Conservation (phyloP, 2,797 vertebrate genomes). For the Pristis pectinata region DNA sequence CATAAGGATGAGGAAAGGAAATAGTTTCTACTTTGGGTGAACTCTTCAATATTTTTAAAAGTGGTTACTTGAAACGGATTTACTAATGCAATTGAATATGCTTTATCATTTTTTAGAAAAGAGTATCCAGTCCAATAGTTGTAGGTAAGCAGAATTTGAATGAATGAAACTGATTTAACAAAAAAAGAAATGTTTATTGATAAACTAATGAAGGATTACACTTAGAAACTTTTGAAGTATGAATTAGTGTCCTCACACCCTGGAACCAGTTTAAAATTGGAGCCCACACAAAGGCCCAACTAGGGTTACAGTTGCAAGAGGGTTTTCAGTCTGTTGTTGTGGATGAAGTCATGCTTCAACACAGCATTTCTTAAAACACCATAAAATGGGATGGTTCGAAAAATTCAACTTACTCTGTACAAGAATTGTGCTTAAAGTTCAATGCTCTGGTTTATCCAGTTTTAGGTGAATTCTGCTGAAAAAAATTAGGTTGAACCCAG, state of each 20-base stretch:
- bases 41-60: not conserved
- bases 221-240: not conserved
- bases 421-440: not conserved
- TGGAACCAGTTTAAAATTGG: too few relatives aligned
- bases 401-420: too few relatives aligned
- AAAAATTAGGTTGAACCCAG: not conserved
- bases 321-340: too few relatives aligned
- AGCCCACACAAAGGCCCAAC: too few relatives aligned
- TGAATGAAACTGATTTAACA: not conserved
- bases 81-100: not conserved
- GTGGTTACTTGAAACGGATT: not conserved
- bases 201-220: not conserved
- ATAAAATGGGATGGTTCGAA: too few relatives aligned
- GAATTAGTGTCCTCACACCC: not conserved
- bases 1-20: not conserved
- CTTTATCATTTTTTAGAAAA: not conserved
- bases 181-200: not conserved
- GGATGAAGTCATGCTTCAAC: too few relatives aligned
- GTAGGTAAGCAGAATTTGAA: not conserved
- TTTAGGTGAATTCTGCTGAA: not conserved
- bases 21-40: not conserved
- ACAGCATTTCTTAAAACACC: too few relatives aligned
- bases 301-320: too few relatives aligned
- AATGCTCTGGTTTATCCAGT: not conserved
- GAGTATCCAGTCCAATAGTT: not conserved